Evolutionary conservation across 1,140 invertebrate species (phyloP).

Genomic region (Anastatus disparis): DNA sequence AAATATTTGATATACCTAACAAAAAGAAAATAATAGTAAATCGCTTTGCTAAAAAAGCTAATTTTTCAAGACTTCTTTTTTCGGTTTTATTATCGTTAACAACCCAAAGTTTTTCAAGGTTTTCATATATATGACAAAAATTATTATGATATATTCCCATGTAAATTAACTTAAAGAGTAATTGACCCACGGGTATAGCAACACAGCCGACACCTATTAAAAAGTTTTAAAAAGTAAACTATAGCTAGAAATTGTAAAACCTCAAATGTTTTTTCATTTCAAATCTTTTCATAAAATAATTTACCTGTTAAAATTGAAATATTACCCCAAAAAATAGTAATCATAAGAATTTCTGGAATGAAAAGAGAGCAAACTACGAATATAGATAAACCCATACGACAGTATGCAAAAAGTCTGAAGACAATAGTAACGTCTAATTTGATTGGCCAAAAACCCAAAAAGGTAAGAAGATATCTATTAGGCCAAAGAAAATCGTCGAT

Average conservation of each 20-base stretch:
- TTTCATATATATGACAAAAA: constrained; percentile 14
- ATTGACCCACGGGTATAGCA: constrained; percentile 28
- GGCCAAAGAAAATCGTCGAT: constrained; percentile 3
- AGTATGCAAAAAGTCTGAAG: constrained; percentile 4
- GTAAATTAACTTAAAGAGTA: constrained; percentile 44
- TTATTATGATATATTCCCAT: constrained; percentile 4
- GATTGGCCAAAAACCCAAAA: constrained; percentile 11
- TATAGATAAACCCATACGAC: neutral
- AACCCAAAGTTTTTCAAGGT: constrained; percentile 35
- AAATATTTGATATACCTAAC: neutral
- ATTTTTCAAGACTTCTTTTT: neutral
- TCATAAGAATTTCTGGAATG: constrained; percentile 4
- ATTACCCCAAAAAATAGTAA: neutral
- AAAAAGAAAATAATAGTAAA: neutral
- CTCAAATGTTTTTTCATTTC: too few species aligned
- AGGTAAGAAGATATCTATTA: neutral
- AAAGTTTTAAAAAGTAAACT: too few species aligned
- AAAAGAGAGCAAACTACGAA: neutral
- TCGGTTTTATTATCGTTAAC: constrained; percentile 4
- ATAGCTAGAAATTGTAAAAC: too few species aligned
- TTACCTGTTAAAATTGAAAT: constrained; percentile 12
- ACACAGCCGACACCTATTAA: constrained; percentile 40
- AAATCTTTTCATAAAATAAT: too few species aligned
- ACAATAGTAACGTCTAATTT: neutral
- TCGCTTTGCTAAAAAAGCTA: constrained; percentile 24